Percentiles rank a stretch among this genome's conserved stretches.
Evolutionary conservation across 2,888 invertebrate genomes (phyloP).

Genomic region (Tortricodes alternella): DNA sequence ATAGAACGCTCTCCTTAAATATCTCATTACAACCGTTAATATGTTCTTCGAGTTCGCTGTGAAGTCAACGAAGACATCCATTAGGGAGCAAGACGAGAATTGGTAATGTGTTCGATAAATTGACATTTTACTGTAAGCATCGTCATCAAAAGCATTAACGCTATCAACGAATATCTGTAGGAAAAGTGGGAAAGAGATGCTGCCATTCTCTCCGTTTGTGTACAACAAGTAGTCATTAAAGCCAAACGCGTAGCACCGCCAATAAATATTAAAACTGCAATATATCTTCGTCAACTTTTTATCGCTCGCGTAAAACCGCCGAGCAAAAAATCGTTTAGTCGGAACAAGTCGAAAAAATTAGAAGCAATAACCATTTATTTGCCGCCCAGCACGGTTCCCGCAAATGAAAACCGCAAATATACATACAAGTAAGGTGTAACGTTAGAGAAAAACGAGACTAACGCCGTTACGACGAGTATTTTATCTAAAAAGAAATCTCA

Average conservation of each 20-base stretch:
- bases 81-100: background rate
- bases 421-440: background rate
- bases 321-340: constrained; percentile 33
- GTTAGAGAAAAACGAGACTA: background rate
- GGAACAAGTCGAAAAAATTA: constrained; percentile 39
- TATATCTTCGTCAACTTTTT: constrained; percentile 3
- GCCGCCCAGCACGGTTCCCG: constrained; percentile 50
- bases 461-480: no score
- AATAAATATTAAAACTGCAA: constrained; percentile 5
- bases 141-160: background rate
- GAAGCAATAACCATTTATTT: constrained; percentile 40
- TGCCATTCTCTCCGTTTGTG: no score
- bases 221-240: background rate
- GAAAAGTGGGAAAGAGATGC: no score
- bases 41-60: constrained; percentile 13
- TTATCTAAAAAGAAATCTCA: no score
- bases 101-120: background rate
- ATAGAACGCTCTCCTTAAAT: constrained; percentile 3
- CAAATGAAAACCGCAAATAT: constrained; percentile 43
- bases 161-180: no score
- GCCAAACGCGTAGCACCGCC: background rate
- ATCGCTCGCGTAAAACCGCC: constrained; percentile 36
- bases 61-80: constrained; percentile 5
- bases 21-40: constrained; percentile 21
- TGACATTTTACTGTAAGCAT: background rate